phyloP scores from a whole-genome alignment of 2,797 vertebrate species.

The Sebastes itinus region DNA sequence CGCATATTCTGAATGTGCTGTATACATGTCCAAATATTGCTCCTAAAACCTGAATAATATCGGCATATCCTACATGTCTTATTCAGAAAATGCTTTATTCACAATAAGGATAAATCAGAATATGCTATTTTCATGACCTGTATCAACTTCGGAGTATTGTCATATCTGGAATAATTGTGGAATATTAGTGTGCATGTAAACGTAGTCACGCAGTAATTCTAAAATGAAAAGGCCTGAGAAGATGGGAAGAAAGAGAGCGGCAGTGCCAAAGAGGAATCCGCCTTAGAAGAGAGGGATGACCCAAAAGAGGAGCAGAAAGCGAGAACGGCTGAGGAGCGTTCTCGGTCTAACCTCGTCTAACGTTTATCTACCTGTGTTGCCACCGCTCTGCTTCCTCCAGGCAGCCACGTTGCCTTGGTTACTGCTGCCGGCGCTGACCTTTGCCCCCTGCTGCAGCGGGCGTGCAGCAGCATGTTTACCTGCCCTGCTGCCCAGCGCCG shows the following conservation, averaged over 20 bases:
- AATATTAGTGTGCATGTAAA: too few species aligned
- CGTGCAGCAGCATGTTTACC: slow-evolving; percentile 91
- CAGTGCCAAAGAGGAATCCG: not conserved
- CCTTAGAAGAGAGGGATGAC: not conserved
- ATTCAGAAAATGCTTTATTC: too few species aligned
- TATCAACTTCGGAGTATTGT: too few species aligned
- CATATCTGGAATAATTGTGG: too few species aligned
- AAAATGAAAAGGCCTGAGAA: not conserved
- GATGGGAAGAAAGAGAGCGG: not conserved
- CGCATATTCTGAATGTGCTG: too few species aligned
- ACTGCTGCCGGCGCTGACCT: slow-evolving; percentile 83
- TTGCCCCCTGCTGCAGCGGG: slow-evolving; percentile 84
- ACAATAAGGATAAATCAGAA: too few species aligned
- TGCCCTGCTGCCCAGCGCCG: slow-evolving; percentile 86
- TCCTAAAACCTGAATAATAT: too few species aligned
- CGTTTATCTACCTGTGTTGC: slow-evolving; percentile 86
- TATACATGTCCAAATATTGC: too few species aligned
- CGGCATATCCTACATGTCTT: too few species aligned
- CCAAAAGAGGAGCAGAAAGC: slow-evolving; percentile 8
- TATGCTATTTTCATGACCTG: too few species aligned
- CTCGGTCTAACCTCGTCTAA: not conserved
- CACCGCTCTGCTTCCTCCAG: slow-evolving; percentile 94
- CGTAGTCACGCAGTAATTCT: not conserved
- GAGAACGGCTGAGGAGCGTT: not conserved
- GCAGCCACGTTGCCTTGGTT: slow-evolving; percentile 80